Base-by-base conservation (phyloP, 92 coral and sea anemone species). In the Heteractis magnifica region DNA sequence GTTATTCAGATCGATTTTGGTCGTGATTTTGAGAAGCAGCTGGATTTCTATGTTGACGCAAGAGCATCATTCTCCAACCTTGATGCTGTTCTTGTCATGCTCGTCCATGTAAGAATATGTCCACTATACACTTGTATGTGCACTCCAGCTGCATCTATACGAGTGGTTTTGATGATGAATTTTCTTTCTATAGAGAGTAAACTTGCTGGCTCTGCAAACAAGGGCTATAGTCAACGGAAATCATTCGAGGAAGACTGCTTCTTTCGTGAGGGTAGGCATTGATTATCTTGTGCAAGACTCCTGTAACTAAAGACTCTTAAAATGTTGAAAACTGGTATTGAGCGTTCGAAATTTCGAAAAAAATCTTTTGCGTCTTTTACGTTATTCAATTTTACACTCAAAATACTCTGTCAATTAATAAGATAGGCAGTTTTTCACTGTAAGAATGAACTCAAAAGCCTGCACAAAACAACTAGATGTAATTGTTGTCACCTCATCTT, bases 21-120 rank as follows among this genome's bases (percentile, higher is more conserved):
- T 71, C 99, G 98, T 85, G 99, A 97, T 89, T 97, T 97, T 81
- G 99, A 97, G 85, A 92, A 92, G 78, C 99, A 97, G 91, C 87
- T 97, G 73, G 96, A 97, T 83, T 97, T 95, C 82, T 97, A 77
- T 77, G 98, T 97, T 51, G 99, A 97, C 34, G 94, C 98, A n/a
- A 90, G 99, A 13, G 95, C 99, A 0, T 92, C 98, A 14, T 97
- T 97, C 88, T 92, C 97, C 68, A 97, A 94, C 88, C 92, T 97
- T 60, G 99, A 97, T 80, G 14, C 93, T 10, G 99, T 97, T 10
- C 90, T 97, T 15, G 95, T 97, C 56, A 87, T 90, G 89, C 88
- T 97, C 7, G 98, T 97, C 1, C 98, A 95, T 93, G 98, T 95
- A 72, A 53, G 83, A 16, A 2, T 2, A 18, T 7, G 4, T 81